Evolutionary conservation across 2,888 invertebrate species (phyloP), one percentile per base, ranked within the genome.

Genomic region (Synanthedon formicaeformis): DNA sequence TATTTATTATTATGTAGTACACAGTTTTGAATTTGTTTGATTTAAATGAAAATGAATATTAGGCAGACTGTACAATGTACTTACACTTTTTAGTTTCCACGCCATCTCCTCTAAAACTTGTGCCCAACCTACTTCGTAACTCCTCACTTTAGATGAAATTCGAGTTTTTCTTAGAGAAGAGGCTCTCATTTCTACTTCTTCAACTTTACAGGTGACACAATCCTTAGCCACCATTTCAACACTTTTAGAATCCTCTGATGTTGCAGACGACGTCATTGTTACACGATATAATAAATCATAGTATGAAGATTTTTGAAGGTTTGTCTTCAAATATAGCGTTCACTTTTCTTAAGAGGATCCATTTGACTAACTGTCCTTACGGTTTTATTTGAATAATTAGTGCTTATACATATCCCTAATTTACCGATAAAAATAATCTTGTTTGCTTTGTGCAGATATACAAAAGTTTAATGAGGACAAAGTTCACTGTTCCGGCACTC

Each of bases 71-170:
- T 49, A 54, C 51, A 58, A 13, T 40, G 10, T 56, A 82, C 81
- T 82, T 64, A 82, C 82, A 60, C 61, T 58, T 34, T 54, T 69
- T 10, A 74, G 41, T 60, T 78, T 83, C 76, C 77, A 80, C 48
- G 72, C 64, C 41, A 85, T 63, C 57, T 84, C 85, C 56, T 81
- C 81, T 52, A 81, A 58, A 41, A 85, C 84, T 59, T 81, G 80
- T 40, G 71, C 76, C 84, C 84, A 84, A 54, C 68, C 71, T 56
- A 77, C 61, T 45, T 75, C 73, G 53, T 63, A 69, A 58, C 78
- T 81, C 4, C 8, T 45, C 45, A 45, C 45, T 14, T 14, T 45
- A 13, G 45, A 45, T 3, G 45, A 45, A 13, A 14, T 45, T 45
- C 45, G n/a, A 14, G 5, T n/a, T n/a, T 45, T 13, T 8, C 6